Base-by-base conservation (phyloP, 2,797 vertebrate species). In the Sebastes jordani region DNA sequence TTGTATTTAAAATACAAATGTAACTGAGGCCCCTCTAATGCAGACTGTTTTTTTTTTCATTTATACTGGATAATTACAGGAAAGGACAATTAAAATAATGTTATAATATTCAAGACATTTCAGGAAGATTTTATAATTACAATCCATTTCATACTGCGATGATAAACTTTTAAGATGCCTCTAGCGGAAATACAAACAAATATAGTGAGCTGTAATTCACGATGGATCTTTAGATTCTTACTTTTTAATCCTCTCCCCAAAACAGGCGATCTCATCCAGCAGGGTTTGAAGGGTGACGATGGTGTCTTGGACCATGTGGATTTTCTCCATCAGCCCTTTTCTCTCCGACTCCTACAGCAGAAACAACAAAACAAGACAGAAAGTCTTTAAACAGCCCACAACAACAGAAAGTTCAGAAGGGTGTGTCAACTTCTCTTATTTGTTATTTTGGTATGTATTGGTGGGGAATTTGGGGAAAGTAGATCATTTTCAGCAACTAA, bases 221-320 rank as follows among this genome's bases (percentile, higher is more conserved):
- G 1, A 54, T 8, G 7, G 34, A 9, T 32, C 32, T 64, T 56
- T 18, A n/a, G 42, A 22, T 25, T 94, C 96, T 95, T 95, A 99
- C 99, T 99, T 99, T 93, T 99, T 99, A 92, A 99, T 97, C 90
- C 99, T 96, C 92, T 99, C 98, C 71, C 97, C 98, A 64, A 99
- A 96, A 2, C 94, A 96, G 67, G 98, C 98, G 2, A 97, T 90
- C 87, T 96, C 96, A 62, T 98, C 98, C 82, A 99, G 93, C 74
- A 99, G 89, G 83, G 94, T 97, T 78, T 99, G 99, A 72, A 99
- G 96, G 0, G 96, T 97, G 84, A 99, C 90, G 86, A 99, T 95
- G 82, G 96, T 97, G 11, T 99, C 98, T 82, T 99, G 99, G 29
- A 99, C 96, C 98, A 98, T 99, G 88, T 98, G 97, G 87, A 99